Base-by-base conservation (phyloP, 2,797 vertebrate genomes). In the Eutrigla gurnardus region DNA sequence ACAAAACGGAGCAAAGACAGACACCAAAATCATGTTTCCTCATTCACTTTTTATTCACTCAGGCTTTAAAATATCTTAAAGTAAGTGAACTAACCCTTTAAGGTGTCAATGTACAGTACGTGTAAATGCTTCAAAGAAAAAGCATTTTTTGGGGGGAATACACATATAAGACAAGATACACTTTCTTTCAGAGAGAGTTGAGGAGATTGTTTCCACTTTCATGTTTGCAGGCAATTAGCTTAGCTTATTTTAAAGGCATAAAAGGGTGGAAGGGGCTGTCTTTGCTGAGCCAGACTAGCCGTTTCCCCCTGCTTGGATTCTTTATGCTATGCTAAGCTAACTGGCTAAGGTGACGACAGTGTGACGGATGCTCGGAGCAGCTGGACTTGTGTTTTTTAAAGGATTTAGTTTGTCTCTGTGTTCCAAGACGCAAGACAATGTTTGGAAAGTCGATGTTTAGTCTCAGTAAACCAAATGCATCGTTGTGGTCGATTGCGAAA, bases 401-500 rank as follows among this genome's bases (percentile, higher is more conserved):
- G 3, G 36, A 33, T 63, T 62, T 36, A 14, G n/a, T 61, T 60
- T 64, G 52, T 72, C 58, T 60, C 13, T 17, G 18, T 18, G 8
- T 18, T 70, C 15, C 10, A 66, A 58, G 58, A 60, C 42, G 65
- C 11, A 40, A 17, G 11, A 52, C 4, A 53, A 43, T 67, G 42
- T 77, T 49, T 67, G 36, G 39, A 52, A 43, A 68, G 36, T 50
- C 43, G 15, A 55, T 62, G 46, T 15, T 60, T 11, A 65, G 11
- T 65, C 9, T 54, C 4, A 4, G 9, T 52, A 32, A 73, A 63
- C 61, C 11, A 61, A 10, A 67, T 45, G 25, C 5, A 5, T 52
- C 14, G n/a, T 37, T 70, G 57, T 35, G 45, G 6, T 35, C 33
- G 5, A 1, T 46, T 37, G 35, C 17, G 15, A 59, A 78, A 72